Evolutionary conservation across 2,113 vertebrate genomes (phyloP), one percentile per base, ranked within the genome.

Genomic region (Pipra filicauda): DNA sequence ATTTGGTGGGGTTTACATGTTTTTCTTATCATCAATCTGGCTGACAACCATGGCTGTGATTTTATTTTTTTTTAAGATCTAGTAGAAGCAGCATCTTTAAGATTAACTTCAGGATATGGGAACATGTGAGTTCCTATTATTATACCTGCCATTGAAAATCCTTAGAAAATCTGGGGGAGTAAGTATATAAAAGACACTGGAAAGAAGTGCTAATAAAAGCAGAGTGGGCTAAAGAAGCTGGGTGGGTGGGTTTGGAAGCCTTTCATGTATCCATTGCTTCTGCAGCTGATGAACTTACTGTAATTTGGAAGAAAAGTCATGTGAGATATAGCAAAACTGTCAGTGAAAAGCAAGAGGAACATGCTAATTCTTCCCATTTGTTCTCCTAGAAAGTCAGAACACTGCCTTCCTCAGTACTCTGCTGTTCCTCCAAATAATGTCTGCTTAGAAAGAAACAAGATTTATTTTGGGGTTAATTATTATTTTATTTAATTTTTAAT

Each of bases 141-240:
- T 88, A 92, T 39, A 94, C 43, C 33, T 80, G 72, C 75, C 52
- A 88, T 8, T 83, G 78, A 95, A 90, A 93, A 93, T 66, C 71
- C 78, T 85, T 85, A 79, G 64, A 90, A 90, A 90, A 88, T 52
- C 81, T 35, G 55, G 61, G 57, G 72, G 49, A 89, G 61, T 37
- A 22, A 84, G 15, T 43, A 74, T 85, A 82, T 61, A 86, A 91
- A 80, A 92, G 83, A 71, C 27, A 71, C 21, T 59, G 70, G 65
- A 67, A 91, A 93, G 46, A 91, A 87, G 33, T 69, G 73, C 76
- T 91, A 89, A 95, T 86, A 93, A 88, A 94, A 92, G 82, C 58
- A 87, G 48, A 75, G 27, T 0, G 0, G 52, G 86, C 80, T 95
- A 64, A 84, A 92, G 89, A 73, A 91, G 72, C 71, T 71, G 41